phyloP scores from a whole-genome alignment of 2,113 vertebrate genomes.

The Rattus rattus region DNA sequence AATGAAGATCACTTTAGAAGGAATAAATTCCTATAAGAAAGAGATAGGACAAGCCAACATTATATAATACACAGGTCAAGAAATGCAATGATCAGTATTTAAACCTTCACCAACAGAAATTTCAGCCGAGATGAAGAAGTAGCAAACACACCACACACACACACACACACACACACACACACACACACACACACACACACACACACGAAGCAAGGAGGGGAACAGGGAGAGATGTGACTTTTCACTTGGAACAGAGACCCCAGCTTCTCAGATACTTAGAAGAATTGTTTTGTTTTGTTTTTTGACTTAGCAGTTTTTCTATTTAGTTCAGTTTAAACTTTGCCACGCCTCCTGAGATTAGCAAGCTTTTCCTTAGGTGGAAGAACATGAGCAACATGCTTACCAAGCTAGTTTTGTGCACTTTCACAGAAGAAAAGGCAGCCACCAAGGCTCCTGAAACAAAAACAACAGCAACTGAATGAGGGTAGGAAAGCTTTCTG shows the following conservation, averaged over 20 bases:
- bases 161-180: not conserved
- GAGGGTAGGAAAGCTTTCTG: not conserved
- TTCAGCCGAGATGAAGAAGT: not conserved
- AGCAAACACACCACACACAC: not conserved
- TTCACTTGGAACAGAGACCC: not conserved
- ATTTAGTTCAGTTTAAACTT: constrained; percentile 70
- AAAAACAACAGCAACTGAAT: constrained; percentile 5
- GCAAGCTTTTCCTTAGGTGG: not conserved
- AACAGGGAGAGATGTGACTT: not conserved
- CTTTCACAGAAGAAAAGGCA: constrained; percentile 55
- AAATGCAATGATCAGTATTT: not conserved
- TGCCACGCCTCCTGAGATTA: not conserved
- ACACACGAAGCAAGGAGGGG: not conserved
- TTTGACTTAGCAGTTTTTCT: constrained; percentile 41
- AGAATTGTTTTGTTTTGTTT: not conserved
- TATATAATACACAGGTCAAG: constrained; percentile 6
- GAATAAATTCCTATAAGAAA: not conserved
- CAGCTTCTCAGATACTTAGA: not conserved
- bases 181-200: not conserved
- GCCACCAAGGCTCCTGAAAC: constrained; percentile 50
- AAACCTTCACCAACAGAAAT: not conserved
- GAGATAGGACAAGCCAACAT: not conserved
- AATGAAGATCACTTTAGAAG: not conserved
- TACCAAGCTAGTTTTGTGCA: constrained; percentile 12
- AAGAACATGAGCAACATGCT: constrained; percentile 11